Conservation (phyloP, 2,113 vertebrate species). For the Malurus alboscapulatus region DNA sequence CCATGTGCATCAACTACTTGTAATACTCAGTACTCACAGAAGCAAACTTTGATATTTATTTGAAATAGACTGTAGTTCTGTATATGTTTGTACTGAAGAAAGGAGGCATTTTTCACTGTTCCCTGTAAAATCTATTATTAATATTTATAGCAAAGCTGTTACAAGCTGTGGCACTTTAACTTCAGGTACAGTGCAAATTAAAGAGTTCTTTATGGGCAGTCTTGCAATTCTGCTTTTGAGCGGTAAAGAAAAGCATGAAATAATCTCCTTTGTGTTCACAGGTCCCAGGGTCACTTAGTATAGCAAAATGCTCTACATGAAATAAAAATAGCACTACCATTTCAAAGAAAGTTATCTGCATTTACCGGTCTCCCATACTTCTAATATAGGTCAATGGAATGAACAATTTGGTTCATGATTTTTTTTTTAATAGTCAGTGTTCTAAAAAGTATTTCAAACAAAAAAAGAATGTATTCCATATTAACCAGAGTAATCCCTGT, state of each 20-base stretch:
- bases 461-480: background rate
- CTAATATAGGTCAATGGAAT: background rate
- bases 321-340: background rate
- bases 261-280: background rate
- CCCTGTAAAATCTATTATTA: background rate
- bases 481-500: background rate
- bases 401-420: background rate
- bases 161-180: background rate
- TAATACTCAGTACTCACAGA: background rate
- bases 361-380: background rate
- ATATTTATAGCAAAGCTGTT: background rate
- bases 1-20: background rate
- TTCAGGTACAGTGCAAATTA: background rate
- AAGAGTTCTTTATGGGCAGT: background rate
- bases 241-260: background rate
- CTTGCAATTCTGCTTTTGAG: background rate
- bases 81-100: background rate
- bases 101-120: background rate
- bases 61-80: background rate
- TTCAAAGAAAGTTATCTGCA: background rate
- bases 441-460: background rate
- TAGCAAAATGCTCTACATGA: background rate
- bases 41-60: background rate
- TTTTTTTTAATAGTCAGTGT: background rate
- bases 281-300: background rate